These are phyloP conservation scores for Zelleria hepariella DNA, from an alignment of 2,888 invertebrate genomes.

Conservation along the genomic window DNA sequence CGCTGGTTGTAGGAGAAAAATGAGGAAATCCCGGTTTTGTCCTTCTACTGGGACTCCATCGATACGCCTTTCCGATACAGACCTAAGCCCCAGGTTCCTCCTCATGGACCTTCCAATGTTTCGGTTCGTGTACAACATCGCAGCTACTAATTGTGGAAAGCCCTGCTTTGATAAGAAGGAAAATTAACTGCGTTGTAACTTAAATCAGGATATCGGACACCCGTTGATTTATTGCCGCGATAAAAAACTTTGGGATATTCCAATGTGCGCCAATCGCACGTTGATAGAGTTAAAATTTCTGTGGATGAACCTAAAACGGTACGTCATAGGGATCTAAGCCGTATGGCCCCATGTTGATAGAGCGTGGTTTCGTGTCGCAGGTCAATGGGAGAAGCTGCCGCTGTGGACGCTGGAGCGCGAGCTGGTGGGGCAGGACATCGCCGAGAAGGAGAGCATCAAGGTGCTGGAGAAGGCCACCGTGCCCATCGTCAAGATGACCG, in stretches of 20 bases:
- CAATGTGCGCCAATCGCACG: background rate
- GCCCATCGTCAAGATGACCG: slow-evolving; percentile 98
- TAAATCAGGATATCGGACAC: background rate
- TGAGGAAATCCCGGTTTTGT: no score
- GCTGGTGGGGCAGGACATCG: slow-evolving; percentile 89
- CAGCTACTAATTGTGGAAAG: no score
- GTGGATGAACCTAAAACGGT: no score
- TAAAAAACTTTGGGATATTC: background rate
- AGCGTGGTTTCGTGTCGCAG: slow-evolving; percentile 32
- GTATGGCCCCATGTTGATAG: background rate
- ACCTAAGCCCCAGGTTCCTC: no score
- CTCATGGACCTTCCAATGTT: no score
- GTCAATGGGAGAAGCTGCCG: slow-evolving; percentile 93
- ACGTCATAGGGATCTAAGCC: background rate
- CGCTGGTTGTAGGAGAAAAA: no score
- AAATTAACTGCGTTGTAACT: background rate
- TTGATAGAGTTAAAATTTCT: no score
- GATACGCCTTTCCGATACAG: no score
- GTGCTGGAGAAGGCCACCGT: slow-evolving; percentile 98
- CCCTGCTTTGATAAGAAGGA: no score
- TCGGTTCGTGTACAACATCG: no score
- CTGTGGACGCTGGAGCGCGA: slow-evolving; percentile 92
- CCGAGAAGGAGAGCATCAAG: slow-evolving; percentile 91
- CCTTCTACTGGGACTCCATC: no score
- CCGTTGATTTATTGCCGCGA: background rate